Conservation (phyloP, 2,113 vertebrate genomes). For the Psophia crepitans region DNA sequence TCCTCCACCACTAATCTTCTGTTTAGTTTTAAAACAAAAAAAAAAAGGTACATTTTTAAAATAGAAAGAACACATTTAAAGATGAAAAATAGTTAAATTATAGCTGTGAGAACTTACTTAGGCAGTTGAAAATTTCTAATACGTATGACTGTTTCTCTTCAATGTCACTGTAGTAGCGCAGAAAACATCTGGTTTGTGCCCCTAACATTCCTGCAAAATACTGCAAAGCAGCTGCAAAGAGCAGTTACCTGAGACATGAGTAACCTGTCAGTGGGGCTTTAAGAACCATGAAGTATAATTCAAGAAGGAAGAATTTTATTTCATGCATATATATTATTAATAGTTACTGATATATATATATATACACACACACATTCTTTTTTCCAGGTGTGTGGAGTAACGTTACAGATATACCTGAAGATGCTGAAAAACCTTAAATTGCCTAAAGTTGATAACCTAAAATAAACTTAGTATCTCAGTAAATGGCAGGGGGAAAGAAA, state of each 20-base stretch:
- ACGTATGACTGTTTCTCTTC: not conserved
- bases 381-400: not conserved
- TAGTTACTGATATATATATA: not conserved
- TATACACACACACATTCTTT: no score
- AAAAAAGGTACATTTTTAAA: not conserved
- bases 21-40: not conserved
- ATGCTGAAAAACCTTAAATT: not conserved
- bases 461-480: not conserved
- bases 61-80: not conserved
- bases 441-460: not conserved
- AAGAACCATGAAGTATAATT: not conserved
- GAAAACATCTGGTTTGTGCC: not conserved
- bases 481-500: rapidly evolving
- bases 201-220: not conserved
- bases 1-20: not conserved
- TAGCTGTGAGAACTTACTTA: not conserved
- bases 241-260: not conserved
- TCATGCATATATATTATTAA: not conserved
- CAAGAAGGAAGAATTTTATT: not conserved
- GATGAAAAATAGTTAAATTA: not conserved
- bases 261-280: not conserved
- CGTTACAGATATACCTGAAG: not conserved
- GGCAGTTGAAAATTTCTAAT: not conserved
- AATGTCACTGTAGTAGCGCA: not conserved
- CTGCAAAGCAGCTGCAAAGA: not conserved